Evolutionary conservation across 2,797 vertebrate genomes (phyloP).

Genomic region (Hapalemur alaotrensis): DNA sequence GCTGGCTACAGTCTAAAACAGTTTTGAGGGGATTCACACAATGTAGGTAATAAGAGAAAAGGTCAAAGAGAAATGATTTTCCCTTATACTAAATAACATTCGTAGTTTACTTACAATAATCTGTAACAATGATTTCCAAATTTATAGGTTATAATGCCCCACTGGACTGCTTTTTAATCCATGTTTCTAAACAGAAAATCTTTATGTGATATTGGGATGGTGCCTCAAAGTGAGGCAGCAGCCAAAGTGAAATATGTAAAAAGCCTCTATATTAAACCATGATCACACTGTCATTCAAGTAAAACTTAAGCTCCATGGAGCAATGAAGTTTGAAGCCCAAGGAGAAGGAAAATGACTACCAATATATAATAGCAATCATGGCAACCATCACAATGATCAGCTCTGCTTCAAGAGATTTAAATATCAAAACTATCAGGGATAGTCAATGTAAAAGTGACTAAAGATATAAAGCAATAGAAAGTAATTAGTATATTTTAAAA

Average conservation of each 20-base stretch:
- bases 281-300: constrained; percentile 9
- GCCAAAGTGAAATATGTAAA: constrained; percentile 16
- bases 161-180: not conserved
- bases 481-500: not conserved
- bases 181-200: not conserved
- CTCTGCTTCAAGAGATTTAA: not conserved
- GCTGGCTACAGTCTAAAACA: not conserved
- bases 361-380: not conserved
- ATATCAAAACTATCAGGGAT: constrained; percentile 21
- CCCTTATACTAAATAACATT: constrained; percentile 5
- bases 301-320: constrained; percentile 37
- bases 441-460: constrained; percentile 13
- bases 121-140: constrained; percentile 24
- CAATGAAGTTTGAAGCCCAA: constrained; percentile 41
- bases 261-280: not conserved
- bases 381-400: constrained; percentile 21
- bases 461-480: constrained; percentile 37
- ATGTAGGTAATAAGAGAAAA: constrained; percentile 9
- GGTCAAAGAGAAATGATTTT: not conserved
- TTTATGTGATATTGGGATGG: not conserved
- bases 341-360: not conserved
- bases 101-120: not conserved
- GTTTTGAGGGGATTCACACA: not conserved
- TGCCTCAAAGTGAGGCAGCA: not conserved
- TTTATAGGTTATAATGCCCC: not conserved